phyloP scores from a whole-genome alignment of 2,113 vertebrate species.

The Malurus elegans region DNA sequence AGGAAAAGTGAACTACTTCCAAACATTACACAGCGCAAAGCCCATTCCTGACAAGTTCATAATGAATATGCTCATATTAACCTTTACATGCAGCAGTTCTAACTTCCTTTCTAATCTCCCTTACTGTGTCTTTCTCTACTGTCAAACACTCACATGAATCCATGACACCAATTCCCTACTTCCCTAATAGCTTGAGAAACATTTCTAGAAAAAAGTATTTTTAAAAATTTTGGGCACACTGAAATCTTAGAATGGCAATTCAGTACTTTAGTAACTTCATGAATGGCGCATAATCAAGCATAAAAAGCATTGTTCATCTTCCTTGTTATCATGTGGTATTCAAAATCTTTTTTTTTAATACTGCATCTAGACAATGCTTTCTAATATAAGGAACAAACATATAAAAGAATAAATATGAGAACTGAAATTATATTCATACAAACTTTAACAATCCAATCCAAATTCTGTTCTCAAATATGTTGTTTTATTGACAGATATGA shows the following conservation, averaged over 20 bases:
- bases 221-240: fast-evolving
- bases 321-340: background rate
- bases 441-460: background rate
- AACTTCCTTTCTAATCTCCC: background rate
- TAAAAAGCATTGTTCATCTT: background rate
- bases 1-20: background rate
- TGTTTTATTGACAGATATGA: background rate
- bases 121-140: background rate
- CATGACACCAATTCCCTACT: fast-evolving
- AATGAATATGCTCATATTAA: background rate
- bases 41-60: background rate
- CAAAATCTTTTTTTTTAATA: background rate
- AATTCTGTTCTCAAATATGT: background rate
- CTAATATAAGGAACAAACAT: background rate
- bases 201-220: background rate
- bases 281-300: background rate
- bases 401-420: background rate
- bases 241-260: background rate
- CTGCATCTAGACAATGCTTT: background rate
- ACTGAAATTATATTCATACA: background rate
- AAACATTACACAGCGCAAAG: background rate
- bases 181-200: background rate
- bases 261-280: background rate
- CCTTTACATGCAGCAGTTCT: background rate
- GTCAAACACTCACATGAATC: background rate